A percentile compares a stretch with the other conserved stretches of the same genome.
These are phyloP conservation scores for Xyliphius kryptos DNA, from an alignment of 2,113 vertebrate species.

Conservation along the genomic window DNA sequence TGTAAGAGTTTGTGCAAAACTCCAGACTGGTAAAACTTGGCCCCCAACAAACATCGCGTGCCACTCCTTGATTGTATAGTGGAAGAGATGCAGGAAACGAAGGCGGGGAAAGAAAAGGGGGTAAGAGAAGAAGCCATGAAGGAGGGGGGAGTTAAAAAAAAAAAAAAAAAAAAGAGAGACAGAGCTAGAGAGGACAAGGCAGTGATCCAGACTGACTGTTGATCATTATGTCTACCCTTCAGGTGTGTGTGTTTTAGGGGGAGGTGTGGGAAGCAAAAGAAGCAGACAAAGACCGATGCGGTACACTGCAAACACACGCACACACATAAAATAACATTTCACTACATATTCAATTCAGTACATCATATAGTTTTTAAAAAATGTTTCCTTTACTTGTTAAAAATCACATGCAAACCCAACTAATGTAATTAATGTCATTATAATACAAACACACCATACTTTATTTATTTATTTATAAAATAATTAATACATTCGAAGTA, in stretches of 20 bases:
- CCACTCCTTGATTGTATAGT: constrained; percentile 72
- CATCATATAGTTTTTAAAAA: too few species aligned
- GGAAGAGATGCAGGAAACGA: constrained; percentile 28
- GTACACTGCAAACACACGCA: too few species aligned
- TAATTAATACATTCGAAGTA: too few species aligned
- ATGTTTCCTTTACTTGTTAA: too few species aligned
- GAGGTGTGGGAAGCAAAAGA: constrained; percentile 68
- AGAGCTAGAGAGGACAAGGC: constrained; percentile 67
- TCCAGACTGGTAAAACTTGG: constrained; percentile 60
- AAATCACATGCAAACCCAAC: too few species aligned
- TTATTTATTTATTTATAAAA: too few species aligned
- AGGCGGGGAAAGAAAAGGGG: background rate
- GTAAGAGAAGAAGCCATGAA: constrained; percentile 4
- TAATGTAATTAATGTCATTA: too few species aligned
- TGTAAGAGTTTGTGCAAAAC: constrained; percentile 50
- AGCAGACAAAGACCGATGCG: constrained; percentile 94
- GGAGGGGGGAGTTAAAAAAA: constrained; percentile 1
- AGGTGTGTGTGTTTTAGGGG: constrained; percentile 67
- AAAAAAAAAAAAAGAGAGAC: background rate
- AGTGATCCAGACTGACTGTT: constrained; percentile 81
- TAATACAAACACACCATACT: too few species aligned
- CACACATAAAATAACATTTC: too few species aligned
- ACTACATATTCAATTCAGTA: too few species aligned
- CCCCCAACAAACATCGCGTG: constrained; percentile 64
- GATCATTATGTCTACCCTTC: constrained; percentile 95